A percentile compares a stretch with the other conserved stretches of the same genome.
phyloP scores from a whole-genome alignment of 1,140 invertebrate genomes.

The Formica exsecta region DNA sequence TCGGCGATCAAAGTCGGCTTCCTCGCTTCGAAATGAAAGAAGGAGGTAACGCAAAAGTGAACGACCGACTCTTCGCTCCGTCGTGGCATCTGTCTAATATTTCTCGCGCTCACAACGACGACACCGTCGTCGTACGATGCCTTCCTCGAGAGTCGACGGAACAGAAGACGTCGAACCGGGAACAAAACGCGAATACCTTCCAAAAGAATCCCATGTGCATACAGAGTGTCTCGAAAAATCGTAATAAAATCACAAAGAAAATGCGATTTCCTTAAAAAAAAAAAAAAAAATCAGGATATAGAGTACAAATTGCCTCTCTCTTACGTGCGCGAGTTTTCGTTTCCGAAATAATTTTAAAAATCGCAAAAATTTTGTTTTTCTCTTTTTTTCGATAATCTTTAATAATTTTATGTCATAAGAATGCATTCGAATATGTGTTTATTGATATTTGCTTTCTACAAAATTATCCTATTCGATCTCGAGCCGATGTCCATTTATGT shows the following conservation, averaged over 20 bases:
- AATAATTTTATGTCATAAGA: not conserved
- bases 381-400: not conserved
- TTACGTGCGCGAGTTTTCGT: not conserved
- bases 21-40: constrained; percentile 63
- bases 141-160: constrained; percentile 14
- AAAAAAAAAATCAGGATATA: not conserved
- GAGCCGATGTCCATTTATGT: not conserved
- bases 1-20: constrained; percentile 45
- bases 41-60: constrained; percentile 20
- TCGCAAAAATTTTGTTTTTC: not conserved
- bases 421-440: not conserved
- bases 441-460: not conserved
- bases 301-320: not conserved
- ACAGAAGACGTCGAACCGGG: constrained; percentile 44
- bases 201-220: constrained; percentile 64
- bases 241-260: not conserved
- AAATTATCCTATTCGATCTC: not conserved
- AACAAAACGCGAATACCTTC: constrained; percentile 70
- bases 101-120: constrained; percentile 49
- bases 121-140: constrained; percentile 30
- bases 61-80: constrained; percentile 55
- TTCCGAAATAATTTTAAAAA: not conserved
- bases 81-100: constrained; percentile 73
- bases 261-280: not conserved
- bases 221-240: not conserved